phyloP scores from a whole-genome alignment of 2,888 invertebrate species.

The Eumacrocentrus americanus region DNA sequence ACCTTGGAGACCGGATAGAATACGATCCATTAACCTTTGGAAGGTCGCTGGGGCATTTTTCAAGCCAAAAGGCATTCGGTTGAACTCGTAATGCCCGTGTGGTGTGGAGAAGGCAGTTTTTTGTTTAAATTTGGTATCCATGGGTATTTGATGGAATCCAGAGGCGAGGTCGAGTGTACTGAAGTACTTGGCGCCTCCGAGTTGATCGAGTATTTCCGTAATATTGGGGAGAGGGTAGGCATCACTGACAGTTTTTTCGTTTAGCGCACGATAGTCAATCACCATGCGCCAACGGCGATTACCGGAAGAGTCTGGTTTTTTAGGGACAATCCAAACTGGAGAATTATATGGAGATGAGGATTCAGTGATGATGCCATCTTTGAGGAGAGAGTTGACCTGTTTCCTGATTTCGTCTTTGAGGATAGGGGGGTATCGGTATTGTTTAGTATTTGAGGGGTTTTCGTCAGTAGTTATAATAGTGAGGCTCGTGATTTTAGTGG shows the following conservation, averaged over 20 bases:
- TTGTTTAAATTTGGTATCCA: slow-evolving; percentile 13
- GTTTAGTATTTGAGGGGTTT: no score
- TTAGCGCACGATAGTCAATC: slow-evolving; percentile 39
- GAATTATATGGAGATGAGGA: slow-evolving; percentile 33
- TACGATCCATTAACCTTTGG: slow-evolving; percentile 2
- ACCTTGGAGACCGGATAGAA: slow-evolving; percentile 13
- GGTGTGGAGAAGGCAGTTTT: no score
- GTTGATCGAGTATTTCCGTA: no score
- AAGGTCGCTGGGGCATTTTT: slow-evolving; percentile 29
- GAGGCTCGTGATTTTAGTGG: slow-evolving; percentile 10
- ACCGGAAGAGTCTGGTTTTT: slow-evolving; percentile 38
- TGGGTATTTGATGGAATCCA: no score
- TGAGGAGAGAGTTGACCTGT: slow-evolving; percentile 18
- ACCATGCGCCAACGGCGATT: slow-evolving; percentile 37
- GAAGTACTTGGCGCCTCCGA: no score
- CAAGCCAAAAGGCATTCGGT: slow-evolving; percentile 27
- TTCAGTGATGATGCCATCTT: slow-evolving; percentile 22
- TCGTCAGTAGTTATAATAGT: slow-evolving; percentile 17
- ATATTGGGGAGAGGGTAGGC: no score
- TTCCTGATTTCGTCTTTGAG: slow-evolving; percentile 29
- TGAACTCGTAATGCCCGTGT: slow-evolving; percentile 28
- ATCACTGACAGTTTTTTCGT: slow-evolving; percentile 39
- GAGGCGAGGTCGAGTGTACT: slow-evolving; percentile 40
- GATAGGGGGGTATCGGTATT: no score
- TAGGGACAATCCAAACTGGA: slow-evolving; percentile 37